A percentile compares a stretch with the other conserved stretches of the same genome.
These are phyloP conservation scores for Saguinus imperator DNA, from an alignment of 2,113 vertebrate genomes.

Conservation along the genomic window DNA sequence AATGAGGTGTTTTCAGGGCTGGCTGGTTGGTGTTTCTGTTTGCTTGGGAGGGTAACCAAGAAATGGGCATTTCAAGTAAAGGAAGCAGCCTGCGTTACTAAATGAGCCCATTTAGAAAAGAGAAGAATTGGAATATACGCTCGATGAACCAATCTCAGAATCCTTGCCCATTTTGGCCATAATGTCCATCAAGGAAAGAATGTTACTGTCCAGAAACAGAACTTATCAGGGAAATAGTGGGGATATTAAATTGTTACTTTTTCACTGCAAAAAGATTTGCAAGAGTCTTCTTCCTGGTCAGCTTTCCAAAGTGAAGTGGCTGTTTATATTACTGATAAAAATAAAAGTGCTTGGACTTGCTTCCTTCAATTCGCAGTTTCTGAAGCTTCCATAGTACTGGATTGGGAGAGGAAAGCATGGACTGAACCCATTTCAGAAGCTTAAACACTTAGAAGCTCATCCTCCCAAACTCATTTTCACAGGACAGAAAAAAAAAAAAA, in stretches of 20 bases:
- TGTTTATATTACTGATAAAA: background rate
- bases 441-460: background rate
- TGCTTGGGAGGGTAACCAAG: background rate
- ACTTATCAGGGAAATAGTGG: background rate
- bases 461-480: too few relatives aligned
- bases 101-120: background rate
- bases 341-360: background rate
- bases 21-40: background rate
- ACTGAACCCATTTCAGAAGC: background rate
- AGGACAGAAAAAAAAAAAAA: background rate
- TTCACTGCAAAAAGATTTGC: background rate
- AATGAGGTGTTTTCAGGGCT: background rate
- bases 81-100: background rate
- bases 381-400: background rate
- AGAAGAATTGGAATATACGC: background rate
- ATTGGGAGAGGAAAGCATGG: background rate
- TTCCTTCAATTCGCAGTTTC: background rate
- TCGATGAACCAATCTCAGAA: background rate
- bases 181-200: background rate
- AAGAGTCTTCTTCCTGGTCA: background rate
- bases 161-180: background rate
- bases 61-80: background rate
- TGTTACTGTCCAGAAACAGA: background rate
- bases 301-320: background rate
- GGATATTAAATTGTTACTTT: background rate